A percentile compares a stretch with the other conserved stretches of the same genome.
Evolutionary conservation across 2,888 invertebrate genomes (phyloP).

Genomic region (Galerucella nymphaeae): DNA sequence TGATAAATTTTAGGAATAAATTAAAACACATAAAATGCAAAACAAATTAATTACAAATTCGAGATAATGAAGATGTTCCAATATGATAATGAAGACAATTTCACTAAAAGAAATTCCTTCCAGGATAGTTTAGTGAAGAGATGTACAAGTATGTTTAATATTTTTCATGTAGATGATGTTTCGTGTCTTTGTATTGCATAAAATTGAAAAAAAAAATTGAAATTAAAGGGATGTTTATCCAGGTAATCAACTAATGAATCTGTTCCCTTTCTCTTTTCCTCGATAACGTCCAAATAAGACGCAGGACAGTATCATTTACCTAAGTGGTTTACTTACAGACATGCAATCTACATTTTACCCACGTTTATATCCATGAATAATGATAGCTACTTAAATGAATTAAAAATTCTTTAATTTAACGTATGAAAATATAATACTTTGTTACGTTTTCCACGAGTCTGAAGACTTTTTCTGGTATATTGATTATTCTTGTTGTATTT

Average conservation of each 20-base stretch:
- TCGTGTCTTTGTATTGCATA: constrained; percentile 48
- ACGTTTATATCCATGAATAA: constrained; percentile 40
- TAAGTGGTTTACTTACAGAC: constrained; percentile 60
- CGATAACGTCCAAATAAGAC: constrained; percentile 54
- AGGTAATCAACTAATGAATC: constrained; percentile 47
- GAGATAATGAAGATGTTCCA: constrained; percentile 34
- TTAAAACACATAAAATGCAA: constrained; percentile 39
- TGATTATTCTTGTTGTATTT: too few species aligned
- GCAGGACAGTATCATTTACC: constrained; percentile 58
- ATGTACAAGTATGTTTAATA: background rate
- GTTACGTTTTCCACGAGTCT: background rate
- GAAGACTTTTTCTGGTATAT: background rate
- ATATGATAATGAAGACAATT: constrained; percentile 26
- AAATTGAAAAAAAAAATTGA: constrained; percentile 43
- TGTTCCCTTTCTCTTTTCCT: constrained; percentile 28
- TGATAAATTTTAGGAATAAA: constrained; percentile 60
- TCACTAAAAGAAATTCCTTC: constrained; percentile 1
- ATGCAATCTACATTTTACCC: constrained; percentile 57
- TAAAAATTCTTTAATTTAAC: constrained; percentile 41
- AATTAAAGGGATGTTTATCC: constrained; percentile 39
- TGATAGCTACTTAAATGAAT: constrained; percentile 45
- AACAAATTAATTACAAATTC: constrained; percentile 36
- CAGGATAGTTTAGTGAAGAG: background rate
- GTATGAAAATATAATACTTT: constrained; percentile 5
- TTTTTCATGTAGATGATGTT: background rate